These are phyloP conservation scores for Ariopsis seemanni DNA, from an alignment of 2,113 vertebrate species.

Conservation along the genomic window DNA sequence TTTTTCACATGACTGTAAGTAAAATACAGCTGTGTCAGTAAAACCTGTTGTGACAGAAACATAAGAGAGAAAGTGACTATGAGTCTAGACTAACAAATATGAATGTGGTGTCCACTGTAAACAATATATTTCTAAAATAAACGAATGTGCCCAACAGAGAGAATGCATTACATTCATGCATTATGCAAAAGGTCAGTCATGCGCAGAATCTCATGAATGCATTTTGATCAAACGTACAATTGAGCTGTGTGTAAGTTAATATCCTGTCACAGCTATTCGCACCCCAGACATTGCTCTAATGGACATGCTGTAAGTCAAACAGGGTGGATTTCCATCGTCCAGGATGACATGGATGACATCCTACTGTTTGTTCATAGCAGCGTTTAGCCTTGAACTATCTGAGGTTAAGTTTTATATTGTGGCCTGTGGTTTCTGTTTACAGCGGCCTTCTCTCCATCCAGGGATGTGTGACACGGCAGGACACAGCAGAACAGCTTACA, in stretches of 20 bases:
- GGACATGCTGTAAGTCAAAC: not conserved
- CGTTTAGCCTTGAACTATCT: conserved; percentile 29
- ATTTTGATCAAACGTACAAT: not conserved
- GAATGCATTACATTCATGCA: not conserved
- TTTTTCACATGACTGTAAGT: too few species aligned
- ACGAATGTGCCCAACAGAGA: not conserved
- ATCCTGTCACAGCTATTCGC: conserved; percentile 15
- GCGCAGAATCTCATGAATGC: conserved; percentile 10
- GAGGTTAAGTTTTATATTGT: not conserved
- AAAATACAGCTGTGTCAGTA: not conserved
- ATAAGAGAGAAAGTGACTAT: not conserved
- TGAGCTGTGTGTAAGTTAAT: conserved; percentile 5
- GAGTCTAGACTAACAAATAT: not conserved
- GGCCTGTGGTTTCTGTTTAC: conserved; percentile 35
- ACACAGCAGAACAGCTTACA: not conserved
- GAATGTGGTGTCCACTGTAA: not conserved
- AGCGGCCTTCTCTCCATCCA: conserved; percentile 8
- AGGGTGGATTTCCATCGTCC: not conserved
- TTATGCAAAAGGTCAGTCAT: conserved; percentile 20
- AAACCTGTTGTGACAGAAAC: not conserved
- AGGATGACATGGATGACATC: not conserved
- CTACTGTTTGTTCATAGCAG: not conserved
- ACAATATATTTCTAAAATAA: conserved; percentile 21
- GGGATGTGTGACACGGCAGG: conserved; percentile 24
- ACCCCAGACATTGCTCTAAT: not conserved